Evolutionary conservation across 2,797 vertebrate genomes (phyloP), one percentile per base, ranked within the genome.

Genomic region (Acanthornis magna): DNA sequence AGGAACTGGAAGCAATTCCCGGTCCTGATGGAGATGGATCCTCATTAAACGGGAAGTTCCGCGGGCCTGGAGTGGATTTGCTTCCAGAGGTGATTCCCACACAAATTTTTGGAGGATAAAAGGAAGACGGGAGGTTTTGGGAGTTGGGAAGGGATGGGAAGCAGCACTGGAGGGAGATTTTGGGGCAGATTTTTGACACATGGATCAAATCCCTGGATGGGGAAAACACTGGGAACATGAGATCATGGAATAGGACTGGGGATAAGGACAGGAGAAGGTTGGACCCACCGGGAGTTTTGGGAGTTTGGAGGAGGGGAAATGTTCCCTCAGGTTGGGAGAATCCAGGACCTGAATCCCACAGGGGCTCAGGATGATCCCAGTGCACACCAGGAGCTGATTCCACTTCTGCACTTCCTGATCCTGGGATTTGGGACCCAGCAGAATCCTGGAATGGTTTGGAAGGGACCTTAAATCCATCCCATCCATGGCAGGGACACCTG

Each of bases 321-420:
- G 3, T 23, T 32, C 50, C 42, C 19, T 55, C 23, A 5, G n/a
- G 40, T 5, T 0, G 1, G 19, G 29, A 55, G 23, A 40, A 55
- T 40, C 34, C 29, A 13, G 29, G 10, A 1, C 4, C 7, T 10
- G 2, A 54, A 83, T 55, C 29, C 42, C 58, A 11, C 5, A 0
- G 0, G 3, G 34, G 16, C 9, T 17, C 0, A 1, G 47, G 36
- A 36, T 26, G 55, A 36, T 43, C 38, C 38, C 38, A 38, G 38
- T 11, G 9, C 10, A 38, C 38, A 38, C 38, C 55, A 25, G 21
- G 0, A 9, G 10, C 10, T 6, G 54, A 43, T 43, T 30, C 47
- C 38, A 11, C 47, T 70, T 26, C 65, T 16, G 54, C 21, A 5
- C 16, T 30, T 30, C 55, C 38, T 3, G 4, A 60, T 51, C 45